These are phyloP conservation scores for Palythoa caribaeorum DNA, from an alignment of 92 coral and sea anemone species.

Conservation along the genomic window DNA sequence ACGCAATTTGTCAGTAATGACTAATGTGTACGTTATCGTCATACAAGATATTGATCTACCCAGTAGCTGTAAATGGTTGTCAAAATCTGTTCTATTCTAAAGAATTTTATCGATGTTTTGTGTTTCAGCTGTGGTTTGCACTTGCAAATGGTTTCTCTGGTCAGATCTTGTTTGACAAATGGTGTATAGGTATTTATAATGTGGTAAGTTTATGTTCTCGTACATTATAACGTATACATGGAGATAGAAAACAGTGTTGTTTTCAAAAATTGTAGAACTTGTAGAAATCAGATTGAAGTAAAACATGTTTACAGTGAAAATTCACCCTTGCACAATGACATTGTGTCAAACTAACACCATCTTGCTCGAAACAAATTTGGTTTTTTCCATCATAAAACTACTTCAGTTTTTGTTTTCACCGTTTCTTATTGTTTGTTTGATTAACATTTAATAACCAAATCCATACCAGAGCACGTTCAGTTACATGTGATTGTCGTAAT, in stretches of 20 bases:
- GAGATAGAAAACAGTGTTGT: not conserved
- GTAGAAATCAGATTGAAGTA: no score
- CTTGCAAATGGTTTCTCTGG: conserved; percentile 98
- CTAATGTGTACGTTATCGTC: not conserved
- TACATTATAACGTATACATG: not conserved
- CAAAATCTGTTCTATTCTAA: not conserved
- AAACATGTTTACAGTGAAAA: no score
- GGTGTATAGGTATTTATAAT: conserved; percentile 99
- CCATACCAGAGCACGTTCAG: no score
- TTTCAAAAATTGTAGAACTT: no score
- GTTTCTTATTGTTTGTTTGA: no score
- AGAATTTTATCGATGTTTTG: not conserved
- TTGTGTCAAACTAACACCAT: no score
- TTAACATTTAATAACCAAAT: no score
- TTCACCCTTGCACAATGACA: no score
- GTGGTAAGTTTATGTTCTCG: conserved; percentile 76
- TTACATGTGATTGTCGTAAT: no score
- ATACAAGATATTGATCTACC: not conserved
- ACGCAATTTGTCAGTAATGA: not conserved
- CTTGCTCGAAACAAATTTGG: no score
- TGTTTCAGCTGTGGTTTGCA: conserved; percentile 97
- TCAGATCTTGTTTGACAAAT: conserved; percentile 98
- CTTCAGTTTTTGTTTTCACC: no score
- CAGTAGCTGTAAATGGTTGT: not conserved
- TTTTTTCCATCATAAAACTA: no score